Percentiles rank a stretch among this genome's conserved stretches.
phyloP scores from a whole-genome alignment of 2,797 vertebrate genomes.

The Lagorchestes hirsutus region DNA sequence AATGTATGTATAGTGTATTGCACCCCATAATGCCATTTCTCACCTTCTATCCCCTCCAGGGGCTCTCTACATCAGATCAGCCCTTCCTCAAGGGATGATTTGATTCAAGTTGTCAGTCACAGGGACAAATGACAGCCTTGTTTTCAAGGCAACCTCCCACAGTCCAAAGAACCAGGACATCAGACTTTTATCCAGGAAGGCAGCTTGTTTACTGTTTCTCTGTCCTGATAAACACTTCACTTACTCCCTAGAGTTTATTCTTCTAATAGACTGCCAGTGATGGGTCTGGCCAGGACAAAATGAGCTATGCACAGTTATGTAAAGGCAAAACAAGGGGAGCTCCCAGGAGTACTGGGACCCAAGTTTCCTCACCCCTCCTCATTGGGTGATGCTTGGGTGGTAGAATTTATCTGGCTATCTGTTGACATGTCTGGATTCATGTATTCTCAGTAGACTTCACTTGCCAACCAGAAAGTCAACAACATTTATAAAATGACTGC shows the following conservation, averaged over 20 bases:
- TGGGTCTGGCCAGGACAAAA: background rate
- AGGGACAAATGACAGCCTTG: background rate
- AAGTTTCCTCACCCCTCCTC: background rate
- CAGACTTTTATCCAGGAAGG: background rate
- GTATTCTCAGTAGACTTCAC: background rate
- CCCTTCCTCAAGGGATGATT: background rate
- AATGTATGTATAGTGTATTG: too few species aligned
- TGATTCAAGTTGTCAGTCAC: background rate
- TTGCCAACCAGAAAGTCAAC: background rate
- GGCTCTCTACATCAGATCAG: background rate
- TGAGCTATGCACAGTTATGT: accelerated
- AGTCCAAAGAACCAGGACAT: background rate
- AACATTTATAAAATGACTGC: background rate
- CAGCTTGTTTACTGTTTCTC: background rate
- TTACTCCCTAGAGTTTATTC: conserved; percentile 3
- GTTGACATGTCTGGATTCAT: background rate
- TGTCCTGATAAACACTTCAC: background rate
- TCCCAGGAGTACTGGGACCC: background rate
- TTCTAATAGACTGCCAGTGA: background rate
- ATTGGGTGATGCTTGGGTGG: background rate
- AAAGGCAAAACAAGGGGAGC: background rate
- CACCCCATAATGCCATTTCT: background rate
- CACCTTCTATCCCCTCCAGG: conserved; percentile 1
- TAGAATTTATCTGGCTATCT: background rate
- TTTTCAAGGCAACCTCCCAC: background rate